phyloP scores from a whole-genome alignment of 1,140 invertebrate species.

The Cylas formicarius region DNA sequence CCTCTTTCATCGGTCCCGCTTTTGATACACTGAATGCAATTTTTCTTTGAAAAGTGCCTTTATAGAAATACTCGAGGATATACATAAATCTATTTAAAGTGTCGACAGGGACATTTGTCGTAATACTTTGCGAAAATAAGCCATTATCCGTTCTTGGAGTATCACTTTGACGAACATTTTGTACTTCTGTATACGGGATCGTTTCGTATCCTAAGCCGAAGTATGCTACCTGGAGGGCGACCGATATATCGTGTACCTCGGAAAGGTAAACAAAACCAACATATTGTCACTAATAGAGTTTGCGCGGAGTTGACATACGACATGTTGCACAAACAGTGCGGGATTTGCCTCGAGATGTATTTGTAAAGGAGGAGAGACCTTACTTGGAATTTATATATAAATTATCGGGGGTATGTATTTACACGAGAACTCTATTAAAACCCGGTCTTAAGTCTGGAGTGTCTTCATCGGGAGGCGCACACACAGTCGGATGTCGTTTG shows the following conservation, averaged over 20 bases:
- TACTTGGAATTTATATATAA: constrained; percentile 15
- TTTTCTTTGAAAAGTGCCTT: constrained; percentile 30
- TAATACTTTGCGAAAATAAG: constrained; percentile 28
- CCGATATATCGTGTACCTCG: constrained; percentile 15
- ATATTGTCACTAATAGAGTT: constrained; percentile 40
- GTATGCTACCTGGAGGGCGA: constrained; percentile 25
- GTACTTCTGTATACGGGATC: constrained; percentile 4
- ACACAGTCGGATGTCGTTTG: constrained; percentile 13
- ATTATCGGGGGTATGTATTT: too few relatives aligned
- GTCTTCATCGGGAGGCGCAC: constrained; percentile 7
- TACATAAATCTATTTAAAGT: constrained; percentile 32
- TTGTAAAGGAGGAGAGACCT: constrained; percentile 13
- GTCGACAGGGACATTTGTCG: constrained; percentile 32
- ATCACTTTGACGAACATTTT: constrained; percentile 29
- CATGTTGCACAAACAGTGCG: constrained; percentile 35
- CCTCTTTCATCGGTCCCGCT: constrained; percentile 26
- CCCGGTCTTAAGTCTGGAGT: constrained; percentile 9
- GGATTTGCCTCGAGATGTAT: constrained; percentile 16
- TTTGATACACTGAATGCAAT: constrained; percentile 30
- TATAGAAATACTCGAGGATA: constrained; percentile 26
- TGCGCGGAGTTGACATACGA: constrained; percentile 36
- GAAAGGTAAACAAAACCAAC: constrained; percentile 32
- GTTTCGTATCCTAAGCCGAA: constrained; percentile 13
- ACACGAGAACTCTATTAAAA: constrained; percentile 18
- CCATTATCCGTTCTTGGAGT: constrained; percentile 33